These are phyloP conservation scores for Heliconius hewitsoni DNA, from an alignment of 1,140 invertebrate genomes.

Conservation along the genomic window DNA sequence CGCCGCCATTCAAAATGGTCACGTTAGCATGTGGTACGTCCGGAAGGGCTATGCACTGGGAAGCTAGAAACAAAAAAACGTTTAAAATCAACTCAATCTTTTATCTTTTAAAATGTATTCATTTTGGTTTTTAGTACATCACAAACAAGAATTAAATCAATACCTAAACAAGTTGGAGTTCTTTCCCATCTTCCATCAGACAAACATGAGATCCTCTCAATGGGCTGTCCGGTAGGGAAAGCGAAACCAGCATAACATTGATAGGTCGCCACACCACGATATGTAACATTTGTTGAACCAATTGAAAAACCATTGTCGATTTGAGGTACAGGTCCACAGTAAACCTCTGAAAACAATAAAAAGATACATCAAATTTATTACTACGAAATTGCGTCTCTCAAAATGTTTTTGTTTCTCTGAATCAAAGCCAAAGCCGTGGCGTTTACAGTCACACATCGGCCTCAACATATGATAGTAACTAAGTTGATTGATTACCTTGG, in stretches of 20 bases:
- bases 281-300: slow-evolving; percentile 96
- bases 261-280: slow-evolving; percentile 95
- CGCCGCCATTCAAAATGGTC: slow-evolving; percentile 94
- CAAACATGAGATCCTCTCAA: slow-evolving; percentile 94
- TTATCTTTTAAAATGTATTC: background rate
- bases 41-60: slow-evolving; percentile 94
- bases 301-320: slow-evolving; percentile 98
- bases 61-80: slow-evolving; percentile 83
- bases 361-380: background rate
- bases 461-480: too few species aligned
- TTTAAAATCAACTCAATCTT: background rate
- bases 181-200: slow-evolving; percentile 95
- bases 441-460: too few species aligned
- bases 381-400: too few species aligned
- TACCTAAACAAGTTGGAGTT: slow-evolving; percentile 93
- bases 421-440: too few species aligned
- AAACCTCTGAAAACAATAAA: slow-evolving; percentile 87
- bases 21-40: slow-evolving; percentile 94
- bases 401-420: too few species aligned
- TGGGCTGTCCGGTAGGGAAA: slow-evolving; percentile 92
- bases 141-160: background rate
- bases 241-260: slow-evolving; percentile 98
- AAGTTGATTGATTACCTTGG: slow-evolving; percentile 85
- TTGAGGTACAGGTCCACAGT: slow-evolving; percentile 98
- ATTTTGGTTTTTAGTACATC: background rate